Conservation (phyloP, 2,797 vertebrate genomes). For the Paguma larvata region DNA sequence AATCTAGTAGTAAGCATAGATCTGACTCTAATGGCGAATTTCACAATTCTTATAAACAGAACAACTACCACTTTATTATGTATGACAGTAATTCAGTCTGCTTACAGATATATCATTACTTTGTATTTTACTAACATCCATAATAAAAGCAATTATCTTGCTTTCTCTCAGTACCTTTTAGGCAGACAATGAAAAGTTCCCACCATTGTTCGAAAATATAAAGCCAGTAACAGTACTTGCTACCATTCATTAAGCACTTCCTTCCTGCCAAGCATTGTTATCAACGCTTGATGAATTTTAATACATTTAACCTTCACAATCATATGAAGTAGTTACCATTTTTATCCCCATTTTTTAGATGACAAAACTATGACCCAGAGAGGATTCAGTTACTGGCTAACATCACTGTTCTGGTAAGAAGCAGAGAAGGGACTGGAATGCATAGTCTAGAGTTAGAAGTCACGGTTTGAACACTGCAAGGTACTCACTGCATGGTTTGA, state of each 20-base stretch:
- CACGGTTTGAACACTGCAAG: neutral
- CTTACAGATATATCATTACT: neutral
- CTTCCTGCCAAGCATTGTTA: neutral
- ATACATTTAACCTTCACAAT: neutral
- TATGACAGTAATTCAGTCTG: neutral
- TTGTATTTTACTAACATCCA: neutral
- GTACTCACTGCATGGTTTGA: no score
- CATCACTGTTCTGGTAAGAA: neutral
- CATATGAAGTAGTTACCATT: neutral
- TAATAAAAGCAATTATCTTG: neutral
- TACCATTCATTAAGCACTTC: neutral
- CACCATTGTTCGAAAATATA: constrained; percentile 21
- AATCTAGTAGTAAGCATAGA: neutral
- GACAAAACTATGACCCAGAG: neutral
- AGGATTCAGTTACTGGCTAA: neutral
- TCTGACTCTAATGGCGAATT: constrained; percentile 10
- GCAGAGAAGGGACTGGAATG: neutral
- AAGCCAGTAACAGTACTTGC: neutral
- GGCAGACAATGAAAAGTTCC: neutral
- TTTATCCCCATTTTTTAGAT: neutral
- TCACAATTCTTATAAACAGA: constrained; percentile 44
- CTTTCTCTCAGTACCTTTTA: neutral
- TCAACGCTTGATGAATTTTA: neutral
- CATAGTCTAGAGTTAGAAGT: neutral
- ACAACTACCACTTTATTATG: neutral